Evolutionary conservation across 2,888 invertebrate genomes (phyloP), one percentile per base, ranked within the genome.

Genomic region (Meta bourneti): DNA sequence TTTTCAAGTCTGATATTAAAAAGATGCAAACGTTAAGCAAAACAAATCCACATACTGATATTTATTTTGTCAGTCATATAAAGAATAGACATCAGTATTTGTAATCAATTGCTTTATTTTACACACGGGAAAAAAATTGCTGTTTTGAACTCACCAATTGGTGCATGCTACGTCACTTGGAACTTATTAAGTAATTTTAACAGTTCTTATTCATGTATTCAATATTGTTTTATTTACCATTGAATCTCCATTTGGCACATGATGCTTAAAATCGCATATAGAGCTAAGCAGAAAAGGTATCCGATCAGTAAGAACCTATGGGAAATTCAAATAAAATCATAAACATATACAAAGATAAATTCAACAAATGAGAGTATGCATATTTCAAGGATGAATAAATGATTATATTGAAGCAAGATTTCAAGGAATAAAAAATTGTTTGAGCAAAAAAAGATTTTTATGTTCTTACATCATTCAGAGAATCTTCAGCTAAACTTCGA

Each of bases 251-350:
- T 97, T 94, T 0, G 98, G 98, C 93, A 98, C 96, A 95, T 98
- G 98, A 94, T 98, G 98, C 94, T 98, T 97, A 94, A 99, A 98
- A 95, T 99, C 99, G 94, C 97, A 96, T 72, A 99, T 97, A 0
- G 99, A 99, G 94, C 98, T 98, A 90, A 99, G 96, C 87, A 99
- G 95, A 95, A 99, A 99, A 11, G 99, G 99, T 94, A 99, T 98
- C 91, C 99, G 96, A 94, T 98, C 97, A 94, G 98, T 98, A 84
- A 99, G 95, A 8, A 95, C 95, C 95, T 95, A 94, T 34, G 1
- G 34, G 34, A 34, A 34, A 34, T 34, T 34, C 34, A 34, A 2
- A 34, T 1, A 34, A 34, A 13, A 93, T 88, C 91, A 74, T 74
- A 90, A 48, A 79, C 82, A 16, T 34, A 20, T 20, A 19, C 19